Base-by-base conservation (phyloP, 2,113 vertebrate genomes). In the Synodontis membranacea region DNA sequence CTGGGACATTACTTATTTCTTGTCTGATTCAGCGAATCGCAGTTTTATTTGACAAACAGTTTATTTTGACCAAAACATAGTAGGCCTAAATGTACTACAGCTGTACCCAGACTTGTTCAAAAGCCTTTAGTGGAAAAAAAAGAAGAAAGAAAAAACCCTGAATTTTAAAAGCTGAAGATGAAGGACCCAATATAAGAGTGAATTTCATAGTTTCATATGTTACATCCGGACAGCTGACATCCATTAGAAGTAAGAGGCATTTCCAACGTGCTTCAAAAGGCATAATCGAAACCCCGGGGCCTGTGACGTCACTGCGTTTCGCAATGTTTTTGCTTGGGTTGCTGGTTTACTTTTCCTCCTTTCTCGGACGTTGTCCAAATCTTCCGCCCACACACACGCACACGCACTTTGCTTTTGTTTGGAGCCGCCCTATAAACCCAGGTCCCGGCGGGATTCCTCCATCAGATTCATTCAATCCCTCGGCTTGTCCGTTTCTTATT, bases 291-390 rank as follows among this genome's bases (percentile, higher is more conserved):
- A 89, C 31, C 0, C 48, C 3, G 0, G 88, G 88, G 28, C 5
- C 12, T 17, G 8, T 83, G 54, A 88, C 82, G 23, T 89, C 70
- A 92, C 25, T 19, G 46, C 72, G 80, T 82, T 87, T 82, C 28
- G 15, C 48, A 15, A 19, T 21, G 12, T 23, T 25, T 54, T 5
- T 34, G 23, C 4, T 25, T 3, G 1, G 6, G 10, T 50, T 54
- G 64, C 17, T 25, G 31, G 58, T n/a, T n/a, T 28, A 17, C 34
- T 42, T 28, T 25, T 72, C 4, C n/a, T 54, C 48, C 64, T 72
- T 54, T 39, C 56, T 54, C 7, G 39, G 48, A n/a, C 2, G 15
- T 39, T 64, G 56, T 74, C 50, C 23, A 10, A 3, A 12, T 31
- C 23, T 81, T 79, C 85, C 85, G 80, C 84, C 83, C 60, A 44